A percentile compares a stretch with the other conserved stretches of the same genome.
Conservation (phyloP, 2,113 vertebrate genomes). For the Callopanchax toddi region DNA sequence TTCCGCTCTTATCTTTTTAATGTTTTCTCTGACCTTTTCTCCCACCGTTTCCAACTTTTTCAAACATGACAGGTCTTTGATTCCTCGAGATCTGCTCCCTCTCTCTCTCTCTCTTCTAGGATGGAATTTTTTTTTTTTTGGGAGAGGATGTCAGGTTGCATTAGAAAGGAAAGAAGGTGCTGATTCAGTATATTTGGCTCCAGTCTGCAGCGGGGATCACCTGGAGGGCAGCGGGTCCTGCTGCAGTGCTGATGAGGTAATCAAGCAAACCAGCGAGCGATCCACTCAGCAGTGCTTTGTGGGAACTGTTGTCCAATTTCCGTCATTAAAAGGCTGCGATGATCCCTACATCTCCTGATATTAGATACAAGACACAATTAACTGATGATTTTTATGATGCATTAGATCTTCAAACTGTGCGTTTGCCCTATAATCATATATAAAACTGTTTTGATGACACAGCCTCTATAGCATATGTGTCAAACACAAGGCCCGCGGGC, state of each 20-base stretch:
- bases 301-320: not conserved
- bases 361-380: no score
- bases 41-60: slow-evolving; percentile 21
- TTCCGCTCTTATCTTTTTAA: slow-evolving; percentile 22
- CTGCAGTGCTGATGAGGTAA: slow-evolving; percentile 20
- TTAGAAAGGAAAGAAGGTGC: slow-evolving; percentile 38
- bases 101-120: slow-evolving; percentile 13
- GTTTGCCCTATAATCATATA: no score
- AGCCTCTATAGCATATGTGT: no score
- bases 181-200: slow-evolving; percentile 36
- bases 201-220: slow-evolving; percentile 24
- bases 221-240: slow-evolving; percentile 31
- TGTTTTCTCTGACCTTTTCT: slow-evolving; percentile 22
- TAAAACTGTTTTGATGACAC: no score
- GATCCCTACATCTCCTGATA: no score
- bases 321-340: slow-evolving; percentile 2
- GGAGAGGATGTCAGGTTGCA: slow-evolving; percentile 20
- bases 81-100: slow-evolving; percentile 13
- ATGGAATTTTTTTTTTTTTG: no score
- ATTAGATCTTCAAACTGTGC: no score
- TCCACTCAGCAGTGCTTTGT: slow-evolving; percentile 12
- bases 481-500: no score
- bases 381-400: no score
- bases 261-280: slow-evolving; percentile 13
- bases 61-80: slow-evolving; percentile 30